A percentile compares a stretch with the other conserved stretches of the same genome.
These are phyloP conservation scores for Epinotia demarniana DNA, from an alignment of 2,888 invertebrate species.

Conservation along the genomic window DNA sequence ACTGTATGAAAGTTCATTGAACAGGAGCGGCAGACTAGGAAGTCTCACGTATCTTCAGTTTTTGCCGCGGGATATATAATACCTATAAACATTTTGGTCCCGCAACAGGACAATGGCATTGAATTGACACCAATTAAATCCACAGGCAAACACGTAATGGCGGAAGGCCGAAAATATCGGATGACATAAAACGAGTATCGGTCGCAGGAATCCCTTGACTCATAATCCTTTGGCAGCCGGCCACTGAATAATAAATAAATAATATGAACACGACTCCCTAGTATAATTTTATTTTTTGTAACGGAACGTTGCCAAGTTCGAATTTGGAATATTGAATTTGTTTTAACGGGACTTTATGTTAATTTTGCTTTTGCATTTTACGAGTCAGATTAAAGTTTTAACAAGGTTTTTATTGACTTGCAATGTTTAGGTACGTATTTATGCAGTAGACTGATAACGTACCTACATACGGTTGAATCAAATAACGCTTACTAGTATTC, in stretches of 20 bases:
- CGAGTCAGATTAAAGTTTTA: neutral
- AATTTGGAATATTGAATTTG: conserved; percentile 31
- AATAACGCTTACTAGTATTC: neutral
- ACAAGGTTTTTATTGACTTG: neutral
- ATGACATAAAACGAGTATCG: conserved; percentile 23
- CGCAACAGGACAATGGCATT: conserved; percentile 30
- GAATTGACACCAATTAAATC: conserved; percentile 33
- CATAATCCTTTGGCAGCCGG: conserved; percentile 34
- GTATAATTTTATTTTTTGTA: conserved; percentile 24
- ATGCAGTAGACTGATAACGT: no score
- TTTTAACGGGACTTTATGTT: conserved; percentile 5
- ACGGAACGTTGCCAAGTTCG: conserved; percentile 29
- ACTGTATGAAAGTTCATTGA: no score
- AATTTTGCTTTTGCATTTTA: neutral
- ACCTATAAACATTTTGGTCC: conserved; percentile 16
- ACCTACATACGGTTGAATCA: no score
- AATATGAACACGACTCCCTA: conserved; percentile 32
- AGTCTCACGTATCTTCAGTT: no score
- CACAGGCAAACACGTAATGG: conserved; percentile 21
- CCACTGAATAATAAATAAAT: conserved; percentile 28
- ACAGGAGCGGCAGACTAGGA: neutral
- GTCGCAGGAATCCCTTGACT: conserved; percentile 31
- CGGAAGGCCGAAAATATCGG: conserved; percentile 34
- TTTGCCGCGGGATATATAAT: conserved; percentile 6
- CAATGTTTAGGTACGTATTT: neutral